Evolutionary conservation across 2,797 vertebrate species (phyloP).

Genomic region (Sitta carolinensis): DNA sequence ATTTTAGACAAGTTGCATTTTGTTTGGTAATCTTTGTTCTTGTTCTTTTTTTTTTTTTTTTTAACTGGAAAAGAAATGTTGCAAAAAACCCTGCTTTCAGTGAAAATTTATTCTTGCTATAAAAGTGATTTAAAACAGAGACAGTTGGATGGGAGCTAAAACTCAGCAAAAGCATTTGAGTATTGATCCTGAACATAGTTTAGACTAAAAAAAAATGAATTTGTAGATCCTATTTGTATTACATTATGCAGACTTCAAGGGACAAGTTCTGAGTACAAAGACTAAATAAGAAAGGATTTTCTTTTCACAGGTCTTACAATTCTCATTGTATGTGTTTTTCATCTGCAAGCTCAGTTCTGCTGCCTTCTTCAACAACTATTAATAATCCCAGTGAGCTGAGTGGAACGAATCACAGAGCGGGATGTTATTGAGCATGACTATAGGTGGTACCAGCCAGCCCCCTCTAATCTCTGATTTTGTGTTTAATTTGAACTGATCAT

Average conservation of each 20-base stretch:
- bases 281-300: neutral
- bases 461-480: neutral
- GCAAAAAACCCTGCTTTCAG: neutral
- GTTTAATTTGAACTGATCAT: neutral
- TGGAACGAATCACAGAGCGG: accelerated
- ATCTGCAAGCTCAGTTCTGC: neutral
- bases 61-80: slow-evolving; percentile 52
- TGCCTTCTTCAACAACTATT: neutral
- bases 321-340: neutral
- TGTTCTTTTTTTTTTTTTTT: slow-evolving; percentile 29
- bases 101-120: slow-evolving; percentile 43
- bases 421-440: neutral
- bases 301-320: neutral
- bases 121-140: slow-evolving; percentile 19
- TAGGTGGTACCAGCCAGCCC: neutral
- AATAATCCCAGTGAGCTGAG: neutral
- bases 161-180: neutral
- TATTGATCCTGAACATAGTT: neutral
- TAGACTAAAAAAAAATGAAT: neutral
- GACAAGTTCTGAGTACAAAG: neutral
- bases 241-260: neutral
- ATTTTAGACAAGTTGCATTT: slow-evolving; percentile 64
- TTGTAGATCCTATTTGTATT: neutral
- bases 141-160: neutral
- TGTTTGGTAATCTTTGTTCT: slow-evolving; percentile 71